Percentiles rank a stretch among this genome's conserved stretches.
Evolutionary conservation across 2,797 vertebrate genomes (phyloP).

Genomic region (Silurus aristotelis): DNA sequence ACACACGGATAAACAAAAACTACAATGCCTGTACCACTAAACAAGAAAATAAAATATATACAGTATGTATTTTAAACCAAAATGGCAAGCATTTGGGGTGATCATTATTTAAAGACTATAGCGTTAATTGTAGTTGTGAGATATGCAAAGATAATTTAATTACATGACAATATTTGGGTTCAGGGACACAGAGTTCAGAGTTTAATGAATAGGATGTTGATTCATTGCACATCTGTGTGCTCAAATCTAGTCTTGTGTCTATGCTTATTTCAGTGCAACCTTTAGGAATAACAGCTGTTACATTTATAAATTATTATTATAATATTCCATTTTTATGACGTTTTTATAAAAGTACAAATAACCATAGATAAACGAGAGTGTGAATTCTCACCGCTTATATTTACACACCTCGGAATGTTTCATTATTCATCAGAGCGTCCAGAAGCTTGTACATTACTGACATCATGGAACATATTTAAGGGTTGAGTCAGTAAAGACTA

Average conservation of each 20-base stretch:
- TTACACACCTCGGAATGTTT: constrained; percentile 28
- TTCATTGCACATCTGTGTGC: not conserved
- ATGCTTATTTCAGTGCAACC: not conserved
- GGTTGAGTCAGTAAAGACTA: constrained; percentile 15
- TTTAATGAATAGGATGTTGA: constrained; percentile 1
- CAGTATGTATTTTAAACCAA: not conserved
- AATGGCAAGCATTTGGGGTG: not conserved
- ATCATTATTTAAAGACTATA: not conserved
- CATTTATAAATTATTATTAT: not conserved
- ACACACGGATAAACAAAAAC: not conserved
- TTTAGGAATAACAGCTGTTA: constrained; percentile 12
- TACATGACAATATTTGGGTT: not conserved
- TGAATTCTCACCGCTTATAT: constrained; percentile 20
- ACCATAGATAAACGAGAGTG: not conserved
- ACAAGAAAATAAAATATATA: not conserved
- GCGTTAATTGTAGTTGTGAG: not conserved
- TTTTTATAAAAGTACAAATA: constrained; percentile 11
- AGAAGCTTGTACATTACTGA: constrained; percentile 15
- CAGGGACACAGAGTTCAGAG: not conserved
- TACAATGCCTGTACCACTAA: not conserved
- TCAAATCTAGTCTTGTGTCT: not conserved
- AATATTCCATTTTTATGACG: not conserved
- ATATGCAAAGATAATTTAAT: not conserved
- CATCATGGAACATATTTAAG: constrained; percentile 40
- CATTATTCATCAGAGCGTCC: constrained; percentile 17